Evolutionary conservation across 1,140 invertebrate genomes (phyloP), one percentile per base, ranked within the genome.

Genomic region (Anoplolepis gracilipes): DNA sequence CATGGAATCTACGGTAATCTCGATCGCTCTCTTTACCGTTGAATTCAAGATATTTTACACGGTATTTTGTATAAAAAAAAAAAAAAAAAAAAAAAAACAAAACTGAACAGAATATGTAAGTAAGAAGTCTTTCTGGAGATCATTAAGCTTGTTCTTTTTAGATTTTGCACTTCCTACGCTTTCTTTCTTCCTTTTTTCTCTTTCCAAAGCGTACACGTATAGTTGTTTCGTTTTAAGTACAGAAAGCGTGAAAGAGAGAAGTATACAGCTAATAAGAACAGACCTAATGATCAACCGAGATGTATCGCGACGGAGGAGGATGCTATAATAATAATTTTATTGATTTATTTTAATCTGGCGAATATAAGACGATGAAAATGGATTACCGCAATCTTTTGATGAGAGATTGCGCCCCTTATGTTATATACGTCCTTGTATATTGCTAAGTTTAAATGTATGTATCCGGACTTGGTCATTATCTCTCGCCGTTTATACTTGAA

Each of bases 401-500:
- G 39, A 22, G 39, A 28, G 33, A 28, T 49, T 62, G 42, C 42
- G 76, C 33, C 46, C 46, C 67, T 82, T 82, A 73, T 72, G 78
- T 82, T 82, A 82, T 36, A 81, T 72, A 81, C 49, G 67, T 61
- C 67, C 78, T 82, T 73, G 65, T 82, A 76, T 84, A 62, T 75
- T 78, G 72, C 42, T 77, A 84, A 84, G 73, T 78, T 84, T 64
- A 78, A 78, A 16, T 76, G 42, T 84, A 78, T 84, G 42, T 84
- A 62, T 49, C n/a, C 30, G 73, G 73, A 30, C 70, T 64, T 46
- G 5, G 64, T 39, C 42, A 64, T 64, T 64, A 65, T 42, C 16
- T 76, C 33, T 46, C 59, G 67, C 28, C 0, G 11, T n/a, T 25
- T 6, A 53, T 61, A n/a, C 25, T 30, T 39, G 72, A 73, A 36